Conservation (phyloP, 1,140 invertebrate genomes). For the Apis dorsata region DNA sequence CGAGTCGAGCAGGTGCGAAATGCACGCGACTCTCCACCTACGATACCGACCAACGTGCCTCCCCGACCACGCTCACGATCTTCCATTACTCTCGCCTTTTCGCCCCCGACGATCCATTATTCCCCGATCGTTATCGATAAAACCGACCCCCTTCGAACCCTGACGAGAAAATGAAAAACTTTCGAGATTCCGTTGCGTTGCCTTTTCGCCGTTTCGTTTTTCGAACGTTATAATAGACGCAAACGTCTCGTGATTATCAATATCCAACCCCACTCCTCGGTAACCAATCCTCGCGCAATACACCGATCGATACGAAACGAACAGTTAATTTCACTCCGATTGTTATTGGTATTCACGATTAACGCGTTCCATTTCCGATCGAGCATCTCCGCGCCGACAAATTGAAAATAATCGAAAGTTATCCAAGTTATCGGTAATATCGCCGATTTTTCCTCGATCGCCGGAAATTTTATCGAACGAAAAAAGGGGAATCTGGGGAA, state of each 20-base stretch:
- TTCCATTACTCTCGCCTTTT: background rate
- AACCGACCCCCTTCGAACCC: too few species aligned
- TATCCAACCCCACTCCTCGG: slow-evolving; percentile 1
- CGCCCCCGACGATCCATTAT: too few species aligned
- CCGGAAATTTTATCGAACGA: too few species aligned
- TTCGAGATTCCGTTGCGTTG: background rate
- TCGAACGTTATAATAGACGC: background rate
- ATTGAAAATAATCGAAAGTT: slow-evolving; percentile 37
- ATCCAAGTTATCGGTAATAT: too few species aligned
- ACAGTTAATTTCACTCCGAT: slow-evolving; percentile 27
- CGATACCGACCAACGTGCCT: slow-evolving; percentile 14
- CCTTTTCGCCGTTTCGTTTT: too few species aligned
- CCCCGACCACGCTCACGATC: slow-evolving; percentile 2
- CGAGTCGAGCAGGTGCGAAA: slow-evolving; percentile 53
- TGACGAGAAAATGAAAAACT: too few species aligned
- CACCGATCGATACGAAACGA: slow-evolving; percentile 26
- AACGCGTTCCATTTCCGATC: slow-evolving; percentile 28
- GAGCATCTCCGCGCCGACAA: background rate
- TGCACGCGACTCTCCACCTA: slow-evolving; percentile 50
- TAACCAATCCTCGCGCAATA: background rate
- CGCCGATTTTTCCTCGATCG: too few species aligned
- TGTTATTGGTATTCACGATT: slow-evolving; percentile 26
- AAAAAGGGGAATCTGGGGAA: too few species aligned
- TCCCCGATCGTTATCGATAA: too few species aligned
- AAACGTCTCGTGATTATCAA: slow-evolving; percentile 29